Evolutionary conservation across 1,140 invertebrate genomes (phyloP).

Genomic region (Caenorhabditis inopinata): DNA sequence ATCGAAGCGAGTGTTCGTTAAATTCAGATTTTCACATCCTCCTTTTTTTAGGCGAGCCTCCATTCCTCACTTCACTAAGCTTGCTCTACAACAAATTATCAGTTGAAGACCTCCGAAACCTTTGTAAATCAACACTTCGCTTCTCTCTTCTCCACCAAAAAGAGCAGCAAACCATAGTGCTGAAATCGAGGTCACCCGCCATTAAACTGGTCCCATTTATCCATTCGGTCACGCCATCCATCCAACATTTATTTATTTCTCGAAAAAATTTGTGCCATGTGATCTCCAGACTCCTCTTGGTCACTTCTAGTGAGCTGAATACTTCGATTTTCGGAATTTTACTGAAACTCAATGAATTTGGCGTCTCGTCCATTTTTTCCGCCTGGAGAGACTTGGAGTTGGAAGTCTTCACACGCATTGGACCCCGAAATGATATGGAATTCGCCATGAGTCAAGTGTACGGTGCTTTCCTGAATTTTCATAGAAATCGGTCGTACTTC

Average conservation of each 20-base stretch:
- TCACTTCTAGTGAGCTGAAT: not conserved
- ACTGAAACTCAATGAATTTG: not conserved
- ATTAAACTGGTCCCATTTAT: not conserved
- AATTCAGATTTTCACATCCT: not conserved
- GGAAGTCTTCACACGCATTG: not conserved
- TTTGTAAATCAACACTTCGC: not conserved
- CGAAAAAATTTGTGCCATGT: not conserved
- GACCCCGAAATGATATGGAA: not conserved
- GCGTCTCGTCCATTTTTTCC: not conserved
- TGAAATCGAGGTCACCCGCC: not conserved
- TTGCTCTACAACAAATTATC: not conserved
- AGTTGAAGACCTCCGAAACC: not conserved
- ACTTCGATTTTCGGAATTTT: not conserved
- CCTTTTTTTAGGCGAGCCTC: not conserved
- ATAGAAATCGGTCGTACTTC: not conserved
- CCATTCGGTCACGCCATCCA: not conserved
- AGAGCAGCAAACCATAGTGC: not conserved
- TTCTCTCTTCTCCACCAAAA: not conserved
- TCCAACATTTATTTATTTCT: slow-evolving; percentile 1
- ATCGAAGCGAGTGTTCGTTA: not conserved
- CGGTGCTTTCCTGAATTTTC: not conserved
- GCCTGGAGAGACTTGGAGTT: not conserved
- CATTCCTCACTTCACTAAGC: not conserved
- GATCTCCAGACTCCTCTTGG: not conserved
- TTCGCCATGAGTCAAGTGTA: slow-evolving; percentile 4